These are phyloP conservation scores for Spodoptera littoralis DNA, from an alignment of 2,888 invertebrate genomes.

Conservation along the genomic window DNA sequence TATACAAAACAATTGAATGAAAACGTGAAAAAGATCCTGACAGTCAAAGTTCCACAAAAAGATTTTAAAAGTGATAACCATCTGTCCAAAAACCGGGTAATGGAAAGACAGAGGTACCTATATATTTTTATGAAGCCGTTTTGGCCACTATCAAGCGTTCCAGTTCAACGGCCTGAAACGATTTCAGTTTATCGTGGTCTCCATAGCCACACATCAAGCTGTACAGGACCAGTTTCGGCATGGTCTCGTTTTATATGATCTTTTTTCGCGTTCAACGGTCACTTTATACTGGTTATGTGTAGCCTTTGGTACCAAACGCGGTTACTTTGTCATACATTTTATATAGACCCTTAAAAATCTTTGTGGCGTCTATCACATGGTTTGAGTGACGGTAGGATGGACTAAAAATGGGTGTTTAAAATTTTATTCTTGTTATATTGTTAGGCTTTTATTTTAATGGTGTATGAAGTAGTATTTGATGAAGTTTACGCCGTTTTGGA, in stretches of 20 bases:
- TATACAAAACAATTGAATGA: too few relatives aligned
- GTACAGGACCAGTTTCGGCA: too few relatives aligned
- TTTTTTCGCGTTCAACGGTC: too few relatives aligned
- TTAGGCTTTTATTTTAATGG: conserved; percentile 23
- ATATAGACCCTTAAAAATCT: conserved; percentile 51
- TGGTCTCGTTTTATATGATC: too few relatives aligned
- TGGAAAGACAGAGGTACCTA: conserved; percentile 50
- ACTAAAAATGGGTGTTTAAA: conserved; percentile 7
- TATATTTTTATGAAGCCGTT: conserved; percentile 62
- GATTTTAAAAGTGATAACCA: conserved; percentile 35
- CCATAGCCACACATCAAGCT: too few relatives aligned
- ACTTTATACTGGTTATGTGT: too few relatives aligned
- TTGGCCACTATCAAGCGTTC: conserved; percentile 68
- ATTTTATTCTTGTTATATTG: conserved; percentile 17
- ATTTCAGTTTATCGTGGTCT: conserved; percentile 58
- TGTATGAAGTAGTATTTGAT: background rate
- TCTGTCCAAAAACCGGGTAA: conserved; percentile 40
- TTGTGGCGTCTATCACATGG: conserved; percentile 30
- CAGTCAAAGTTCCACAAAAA: background rate
- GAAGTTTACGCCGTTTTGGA: too few relatives aligned
- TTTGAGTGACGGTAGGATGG: conserved; percentile 19
- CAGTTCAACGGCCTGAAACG: conserved; percentile 64
- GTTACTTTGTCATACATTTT: conserved; percentile 65
- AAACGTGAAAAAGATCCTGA: background rate
- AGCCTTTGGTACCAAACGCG: conserved; percentile 21